These are phyloP conservation scores for Lepisosteus oculatus DNA, from an alignment of 2,113 vertebrate species.

Conservation along the genomic window DNA sequence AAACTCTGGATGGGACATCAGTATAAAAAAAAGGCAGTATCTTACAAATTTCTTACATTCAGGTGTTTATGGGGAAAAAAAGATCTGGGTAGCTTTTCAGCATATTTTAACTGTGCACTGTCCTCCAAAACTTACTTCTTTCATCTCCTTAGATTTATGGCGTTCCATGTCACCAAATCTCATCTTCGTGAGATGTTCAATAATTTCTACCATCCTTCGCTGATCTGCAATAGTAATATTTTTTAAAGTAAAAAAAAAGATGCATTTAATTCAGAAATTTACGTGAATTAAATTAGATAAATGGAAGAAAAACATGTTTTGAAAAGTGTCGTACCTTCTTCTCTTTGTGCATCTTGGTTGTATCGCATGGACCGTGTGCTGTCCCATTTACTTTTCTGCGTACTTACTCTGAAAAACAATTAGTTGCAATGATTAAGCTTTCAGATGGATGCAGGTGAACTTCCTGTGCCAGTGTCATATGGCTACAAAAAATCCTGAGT, in stretches of 20 bases:
- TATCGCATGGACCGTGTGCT: slow-evolving; percentile 84
- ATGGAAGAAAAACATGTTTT: too few species aligned
- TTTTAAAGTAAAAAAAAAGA: slow-evolving; percentile 9
- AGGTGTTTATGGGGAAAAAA: too few species aligned
- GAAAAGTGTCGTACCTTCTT: slow-evolving; percentile 74
- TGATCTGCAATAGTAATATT: slow-evolving; percentile 72
- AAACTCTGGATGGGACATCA: too few species aligned
- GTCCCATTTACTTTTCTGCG: slow-evolving; percentile 96
- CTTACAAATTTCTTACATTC: too few species aligned
- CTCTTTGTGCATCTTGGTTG: slow-evolving; percentile 95
- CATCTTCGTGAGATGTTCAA: slow-evolving; percentile 87
- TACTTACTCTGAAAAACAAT: slow-evolving; percentile 72
- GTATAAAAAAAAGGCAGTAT: too few species aligned
- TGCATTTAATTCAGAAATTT: neutral
- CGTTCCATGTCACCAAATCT: slow-evolving; percentile 86
- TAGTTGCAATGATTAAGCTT: neutral
- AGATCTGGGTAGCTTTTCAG: too few species aligned
- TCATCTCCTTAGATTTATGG: slow-evolving; percentile 80
- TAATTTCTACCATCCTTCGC: slow-evolving; percentile 91
- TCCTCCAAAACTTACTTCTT: slow-evolving; percentile 73
- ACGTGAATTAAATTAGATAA: neutral
- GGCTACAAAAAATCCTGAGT: too few species aligned
- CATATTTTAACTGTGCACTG: too few species aligned
- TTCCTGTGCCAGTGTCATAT: too few species aligned
- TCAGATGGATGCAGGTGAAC: too few species aligned